Evolutionary conservation across 2,113 vertebrate species (phyloP).

Genomic region (Cettia cetti): DNA sequence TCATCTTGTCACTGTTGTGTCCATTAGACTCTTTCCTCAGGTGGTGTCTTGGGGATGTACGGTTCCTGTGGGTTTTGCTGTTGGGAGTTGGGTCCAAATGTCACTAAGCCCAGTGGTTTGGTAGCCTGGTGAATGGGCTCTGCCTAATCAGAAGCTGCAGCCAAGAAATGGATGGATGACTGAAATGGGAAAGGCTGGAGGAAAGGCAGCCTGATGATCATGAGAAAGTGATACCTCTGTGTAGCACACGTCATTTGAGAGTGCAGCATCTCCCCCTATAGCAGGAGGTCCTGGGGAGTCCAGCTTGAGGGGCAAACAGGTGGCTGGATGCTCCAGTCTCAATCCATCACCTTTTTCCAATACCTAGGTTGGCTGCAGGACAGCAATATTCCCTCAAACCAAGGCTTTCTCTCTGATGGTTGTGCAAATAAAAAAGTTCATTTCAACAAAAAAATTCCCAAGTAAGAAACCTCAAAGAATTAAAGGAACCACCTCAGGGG

Average conservation of each 20-base stretch:
- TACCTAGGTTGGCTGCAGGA: background rate
- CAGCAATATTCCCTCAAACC: accelerated
- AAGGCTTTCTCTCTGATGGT: background rate
- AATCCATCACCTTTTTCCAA: background rate
- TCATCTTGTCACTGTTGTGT: background rate
- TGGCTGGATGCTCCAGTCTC: background rate
- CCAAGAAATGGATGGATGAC: background rate
- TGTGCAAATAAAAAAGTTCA: background rate
- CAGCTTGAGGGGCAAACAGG: accelerated
- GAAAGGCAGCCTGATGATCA: background rate
- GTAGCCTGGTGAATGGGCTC: background rate
- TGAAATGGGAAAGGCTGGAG: background rate
- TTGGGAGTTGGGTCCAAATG: background rate
- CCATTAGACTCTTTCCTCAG: background rate
- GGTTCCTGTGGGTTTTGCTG: background rate
- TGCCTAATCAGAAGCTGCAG: background rate
- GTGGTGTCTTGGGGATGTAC: background rate
- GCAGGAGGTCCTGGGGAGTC: background rate
- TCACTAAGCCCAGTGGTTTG: background rate
- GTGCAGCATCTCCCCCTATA: background rate
- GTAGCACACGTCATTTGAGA: background rate
- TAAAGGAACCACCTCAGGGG: conserved; percentile 2
- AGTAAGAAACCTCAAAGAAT: conserved; percentile 32
- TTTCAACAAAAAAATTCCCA: background rate
- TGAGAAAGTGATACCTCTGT: background rate